Percentiles rank a stretch among this genome's conserved stretches.
Conservation (phyloP, 2,797 vertebrate species). For the Melanotaenia trifasciata region DNA sequence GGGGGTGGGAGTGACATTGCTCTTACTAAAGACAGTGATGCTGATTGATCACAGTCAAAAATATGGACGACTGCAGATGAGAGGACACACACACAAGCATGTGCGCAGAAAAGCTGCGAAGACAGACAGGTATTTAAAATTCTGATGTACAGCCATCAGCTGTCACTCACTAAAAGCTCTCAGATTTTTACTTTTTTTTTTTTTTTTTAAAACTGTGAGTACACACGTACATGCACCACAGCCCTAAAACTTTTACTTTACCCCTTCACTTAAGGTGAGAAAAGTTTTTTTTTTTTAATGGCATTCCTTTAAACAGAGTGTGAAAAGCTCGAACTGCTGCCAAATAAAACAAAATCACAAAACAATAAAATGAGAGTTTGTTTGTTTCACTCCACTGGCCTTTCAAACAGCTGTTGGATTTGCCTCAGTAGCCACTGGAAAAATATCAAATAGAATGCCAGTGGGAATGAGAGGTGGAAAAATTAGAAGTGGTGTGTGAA, state of each 20-base stretch:
- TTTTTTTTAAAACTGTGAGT: slow-evolving; percentile 17
- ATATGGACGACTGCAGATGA: slow-evolving; percentile 66
- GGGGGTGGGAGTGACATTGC: slow-evolving; percentile 3
- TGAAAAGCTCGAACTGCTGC: slow-evolving; percentile 48
- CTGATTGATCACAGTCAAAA: slow-evolving; percentile 66
- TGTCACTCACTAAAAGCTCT: slow-evolving; percentile 66
- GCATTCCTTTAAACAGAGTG: slow-evolving; percentile 47
- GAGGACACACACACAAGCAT: slow-evolving; percentile 50
- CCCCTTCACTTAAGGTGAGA: slow-evolving; percentile 39
- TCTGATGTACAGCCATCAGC: slow-evolving; percentile 66
- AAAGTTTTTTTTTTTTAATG: slow-evolving; percentile 63
- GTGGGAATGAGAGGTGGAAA: slow-evolving; percentile 6
- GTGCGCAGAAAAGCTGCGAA: slow-evolving; percentile 36
- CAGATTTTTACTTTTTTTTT: slow-evolving; percentile 32
- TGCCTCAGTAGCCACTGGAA: slow-evolving; percentile 60
- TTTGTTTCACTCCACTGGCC: slow-evolving; percentile 65
- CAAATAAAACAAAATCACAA: slow-evolving; percentile 49
- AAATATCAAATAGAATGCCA: slow-evolving; percentile 52
- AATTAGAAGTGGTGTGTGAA: slow-evolving; percentile 20
- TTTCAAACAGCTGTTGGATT: slow-evolving; percentile 73
- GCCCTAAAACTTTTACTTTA: slow-evolving; percentile 55
- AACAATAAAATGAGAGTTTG: slow-evolving; percentile 71
- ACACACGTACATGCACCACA: slow-evolving; percentile 29
- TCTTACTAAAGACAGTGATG: slow-evolving; percentile 49
- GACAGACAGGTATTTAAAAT: slow-evolving; percentile 61